A percentile compares a stretch with the other conserved stretches of the same genome.
Evolutionary conservation across 2,888 invertebrate species (phyloP).

Genomic region (Tillus elongatus): DNA sequence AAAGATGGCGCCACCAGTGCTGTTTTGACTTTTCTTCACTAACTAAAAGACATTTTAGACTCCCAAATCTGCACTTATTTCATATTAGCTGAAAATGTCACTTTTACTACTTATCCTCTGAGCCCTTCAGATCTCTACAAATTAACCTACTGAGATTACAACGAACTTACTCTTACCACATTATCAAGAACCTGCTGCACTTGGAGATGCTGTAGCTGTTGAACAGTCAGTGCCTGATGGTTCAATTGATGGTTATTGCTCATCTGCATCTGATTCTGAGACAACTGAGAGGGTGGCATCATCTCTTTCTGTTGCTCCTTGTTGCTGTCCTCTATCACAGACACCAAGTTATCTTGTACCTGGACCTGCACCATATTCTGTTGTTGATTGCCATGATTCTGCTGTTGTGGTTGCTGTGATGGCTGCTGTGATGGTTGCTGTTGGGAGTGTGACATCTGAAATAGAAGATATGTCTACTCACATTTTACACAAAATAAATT

Average conservation of each 20-base stretch:
- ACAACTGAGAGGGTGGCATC: slow-evolving; percentile 32
- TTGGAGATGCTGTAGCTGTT: slow-evolving; percentile 40
- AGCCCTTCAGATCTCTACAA: too few species aligned
- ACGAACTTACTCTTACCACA: slow-evolving; percentile 29
- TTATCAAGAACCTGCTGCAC: slow-evolving; percentile 51
- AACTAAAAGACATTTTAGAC: too few species aligned
- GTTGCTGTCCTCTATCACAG: slow-evolving; percentile 40
- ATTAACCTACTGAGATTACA: too few species aligned
- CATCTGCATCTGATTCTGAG: slow-evolving; percentile 41
- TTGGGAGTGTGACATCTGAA: slow-evolving; percentile 32
- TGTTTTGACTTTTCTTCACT: too few species aligned
- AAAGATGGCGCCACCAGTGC: too few species aligned
- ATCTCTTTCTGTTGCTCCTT: slow-evolving; percentile 41
- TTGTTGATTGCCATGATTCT: slow-evolving; percentile 30
- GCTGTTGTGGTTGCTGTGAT: slow-evolving; percentile 35
- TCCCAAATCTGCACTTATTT: too few species aligned
- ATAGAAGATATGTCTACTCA: background rate
- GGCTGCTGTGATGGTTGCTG: slow-evolving; percentile 30
- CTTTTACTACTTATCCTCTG: too few species aligned
- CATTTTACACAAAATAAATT: background rate
- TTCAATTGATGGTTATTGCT: slow-evolving; percentile 47
- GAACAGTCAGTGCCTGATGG: slow-evolving; percentile 36
- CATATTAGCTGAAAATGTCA: too few species aligned
- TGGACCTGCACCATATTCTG: slow-evolving; percentile 42
- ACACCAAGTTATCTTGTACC: slow-evolving; percentile 41